Conservation (phyloP, 37 sponge, comb jelly and placozoan species). For the Aplysina aerophoba region DNA sequence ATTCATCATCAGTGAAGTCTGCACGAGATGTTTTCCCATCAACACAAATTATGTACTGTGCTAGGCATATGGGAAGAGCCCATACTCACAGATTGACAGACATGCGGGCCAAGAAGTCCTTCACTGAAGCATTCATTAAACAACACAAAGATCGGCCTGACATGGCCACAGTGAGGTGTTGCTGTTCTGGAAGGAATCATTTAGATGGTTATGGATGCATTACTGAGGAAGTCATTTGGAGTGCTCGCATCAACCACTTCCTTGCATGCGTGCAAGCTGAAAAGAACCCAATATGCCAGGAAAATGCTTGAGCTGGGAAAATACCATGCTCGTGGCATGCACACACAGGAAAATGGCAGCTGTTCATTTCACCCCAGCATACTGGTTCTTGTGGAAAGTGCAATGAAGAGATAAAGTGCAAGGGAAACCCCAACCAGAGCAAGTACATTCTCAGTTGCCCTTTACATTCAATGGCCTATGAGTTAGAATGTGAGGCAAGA, state of each 20-base stretch:
- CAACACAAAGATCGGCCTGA: conserved; percentile 31
- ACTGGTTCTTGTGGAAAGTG: conserved; percentile 39
- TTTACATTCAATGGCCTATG: conserved; percentile 33
- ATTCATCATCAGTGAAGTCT: conserved; percentile 46
- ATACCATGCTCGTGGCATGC: conserved; percentile 49
- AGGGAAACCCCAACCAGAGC: conserved; percentile 22
- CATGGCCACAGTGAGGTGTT: conserved; percentile 21
- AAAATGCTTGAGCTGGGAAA: conserved; percentile 27
- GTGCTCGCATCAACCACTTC: conserved; percentile 36
- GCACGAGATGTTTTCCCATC: background rate
- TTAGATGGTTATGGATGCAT: conserved; percentile 44
- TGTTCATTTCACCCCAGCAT: conserved; percentile 45
- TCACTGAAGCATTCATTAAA: background rate
- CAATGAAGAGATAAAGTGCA: conserved; percentile 29
- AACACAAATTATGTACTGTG: conserved; percentile 40
- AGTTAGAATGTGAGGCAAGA: conserved; percentile 41
- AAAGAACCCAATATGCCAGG: conserved; percentile 24
- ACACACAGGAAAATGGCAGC: conserved; percentile 31
- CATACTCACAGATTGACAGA: conserved; percentile 21
- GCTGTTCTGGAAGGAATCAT: conserved; percentile 31
- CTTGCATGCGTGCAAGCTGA: background rate
- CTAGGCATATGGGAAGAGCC: conserved; percentile 35
- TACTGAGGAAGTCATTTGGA: conserved; percentile 21
- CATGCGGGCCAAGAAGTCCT: conserved; percentile 14
- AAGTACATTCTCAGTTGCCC: conserved; percentile 18